Evolutionary conservation across 2,888 invertebrate genomes (phyloP).

Genomic region (Sminthurides aquaticus): DNA sequence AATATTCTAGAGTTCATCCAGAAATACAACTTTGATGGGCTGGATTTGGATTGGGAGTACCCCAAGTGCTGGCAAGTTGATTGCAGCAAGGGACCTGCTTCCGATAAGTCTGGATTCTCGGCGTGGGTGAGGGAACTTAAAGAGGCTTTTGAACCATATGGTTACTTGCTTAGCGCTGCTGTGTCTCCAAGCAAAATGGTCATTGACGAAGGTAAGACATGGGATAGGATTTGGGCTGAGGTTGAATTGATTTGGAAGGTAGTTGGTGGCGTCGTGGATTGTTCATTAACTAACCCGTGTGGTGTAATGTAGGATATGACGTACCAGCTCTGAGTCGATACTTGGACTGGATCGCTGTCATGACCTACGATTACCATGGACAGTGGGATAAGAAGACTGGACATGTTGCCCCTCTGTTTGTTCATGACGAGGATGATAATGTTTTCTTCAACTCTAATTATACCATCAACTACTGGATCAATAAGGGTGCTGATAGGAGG

Average conservation of each 20-base stretch:
- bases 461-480: conserved; percentile 82
- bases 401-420: conserved; percentile 75
- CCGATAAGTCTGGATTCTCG: conserved; percentile 74
- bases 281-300: no score
- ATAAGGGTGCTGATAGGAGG: conserved; percentile 69
- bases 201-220: conserved; percentile 60
- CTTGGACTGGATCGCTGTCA: conserved; percentile 83
- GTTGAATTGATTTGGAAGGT: no score
- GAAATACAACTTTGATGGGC: conserved; percentile 78
- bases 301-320: conserved; percentile 69
- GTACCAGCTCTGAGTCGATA: conserved; percentile 65
- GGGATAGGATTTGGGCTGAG: not conserved
- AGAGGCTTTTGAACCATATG: conserved; percentile 58
- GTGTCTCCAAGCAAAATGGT: conserved; percentile 82
- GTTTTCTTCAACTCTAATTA: conserved; percentile 78
- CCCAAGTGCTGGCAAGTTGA: conserved; percentile 86
- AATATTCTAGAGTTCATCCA: conserved; percentile 69
- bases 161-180: conserved; percentile 68
- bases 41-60: conserved; percentile 94
- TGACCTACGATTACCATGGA: conserved; percentile 79
- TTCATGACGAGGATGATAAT: conserved; percentile 72
- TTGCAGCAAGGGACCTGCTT: conserved; percentile 72
- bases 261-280: no score
- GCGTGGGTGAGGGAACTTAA: conserved; percentile 65
- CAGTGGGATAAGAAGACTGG: conserved; percentile 82